Base-by-base conservation (phyloP, 1,140 invertebrate genomes). In the Leptoteleia sp. region DNA sequence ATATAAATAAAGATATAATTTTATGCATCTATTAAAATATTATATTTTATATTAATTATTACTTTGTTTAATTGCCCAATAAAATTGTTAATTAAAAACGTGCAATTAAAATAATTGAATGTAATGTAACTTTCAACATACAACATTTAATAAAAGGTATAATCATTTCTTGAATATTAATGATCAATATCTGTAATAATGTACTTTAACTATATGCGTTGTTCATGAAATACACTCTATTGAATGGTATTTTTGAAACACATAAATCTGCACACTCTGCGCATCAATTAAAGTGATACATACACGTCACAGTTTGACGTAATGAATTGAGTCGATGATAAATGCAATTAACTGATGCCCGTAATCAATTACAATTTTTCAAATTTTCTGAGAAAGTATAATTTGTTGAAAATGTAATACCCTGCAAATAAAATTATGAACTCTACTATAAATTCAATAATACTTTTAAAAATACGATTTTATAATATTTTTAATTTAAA, bases 261-360 rank as follows among this genome's bases (percentile, higher is more conserved):
- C 80, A 79, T 79, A 79, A 70, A 77, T 80, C 45, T 52, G 62
- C 70, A 42, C n/a, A 47, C 15, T 57, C 48, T 43, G 79, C 80
- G 73, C 76, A 86, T 84, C 76, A 80, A 80, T 70, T 70, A 83
- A 78, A 77, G 73, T 83, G 85, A 87, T 85, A 57, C 83, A 85
- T 57, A 77, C 71, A 45, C 73, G 47, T 72, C 57, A 25, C 43
- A 73, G 67, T 67, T 76, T 82, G 68, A 81, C 65, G 50, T 88
- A 87, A 88, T 88, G 87, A 82, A 88, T 87, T 88, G 81, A 85
- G 83, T 72, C 64, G 75, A 82, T 87, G 85, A 88, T 87, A 77
- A 71, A 88, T 85, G 81, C 40, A 40, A 52, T 61, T 77, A 79
- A 68, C 71, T 70, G 68, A 80, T 85, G 82, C 71, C 25, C 67